Evolutionary conservation across 2,888 invertebrate species (phyloP).

Genomic region (Andrena camellia): DNA sequence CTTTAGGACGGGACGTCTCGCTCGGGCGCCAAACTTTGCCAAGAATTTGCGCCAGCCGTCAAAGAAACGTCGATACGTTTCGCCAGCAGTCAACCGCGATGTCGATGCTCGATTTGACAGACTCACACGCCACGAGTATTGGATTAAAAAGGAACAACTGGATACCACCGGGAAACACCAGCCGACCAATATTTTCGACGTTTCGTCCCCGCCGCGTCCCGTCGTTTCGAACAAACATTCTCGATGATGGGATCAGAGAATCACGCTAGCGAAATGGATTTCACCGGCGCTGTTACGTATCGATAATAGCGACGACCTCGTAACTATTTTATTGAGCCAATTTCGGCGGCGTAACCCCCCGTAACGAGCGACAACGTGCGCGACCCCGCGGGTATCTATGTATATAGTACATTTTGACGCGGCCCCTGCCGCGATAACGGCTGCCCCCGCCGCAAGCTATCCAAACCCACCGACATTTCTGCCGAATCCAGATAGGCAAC

Average conservation of each 20-base stretch:
- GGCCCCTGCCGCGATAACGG: conserved; percentile 50
- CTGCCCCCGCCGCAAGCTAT: conserved; percentile 25
- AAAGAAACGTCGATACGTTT: conserved; percentile 42
- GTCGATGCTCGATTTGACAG: conserved; percentile 2
- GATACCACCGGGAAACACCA: background rate
- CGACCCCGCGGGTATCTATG: conserved; percentile 37
- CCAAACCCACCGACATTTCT: conserved; percentile 37
- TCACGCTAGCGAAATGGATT: conserved; percentile 42
- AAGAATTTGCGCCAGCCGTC: conserved; percentile 3
- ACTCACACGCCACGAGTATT: background rate
- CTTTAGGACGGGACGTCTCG: background rate
- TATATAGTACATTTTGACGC: conserved; percentile 37
- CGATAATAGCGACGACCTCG: conserved; percentile 59
- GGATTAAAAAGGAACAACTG: conserved; percentile 12
- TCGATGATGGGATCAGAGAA: conserved; percentile 13
- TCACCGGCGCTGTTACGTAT: conserved; percentile 42
- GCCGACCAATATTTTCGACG: conserved; percentile 1
- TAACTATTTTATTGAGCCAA: conserved; percentile 65
- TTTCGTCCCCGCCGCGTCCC: conserved; percentile 11
- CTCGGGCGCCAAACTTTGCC: too few species aligned
- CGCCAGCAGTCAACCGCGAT: conserved; percentile 7
- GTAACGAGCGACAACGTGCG: conserved; percentile 51
- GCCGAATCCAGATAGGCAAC: conserved; percentile 15
- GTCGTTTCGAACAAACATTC: conserved; percentile 11
- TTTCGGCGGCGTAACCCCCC: conserved; percentile 50